Base-by-base conservation (phyloP, 1,140 invertebrate species). In the Drosophila repleta region DNA sequence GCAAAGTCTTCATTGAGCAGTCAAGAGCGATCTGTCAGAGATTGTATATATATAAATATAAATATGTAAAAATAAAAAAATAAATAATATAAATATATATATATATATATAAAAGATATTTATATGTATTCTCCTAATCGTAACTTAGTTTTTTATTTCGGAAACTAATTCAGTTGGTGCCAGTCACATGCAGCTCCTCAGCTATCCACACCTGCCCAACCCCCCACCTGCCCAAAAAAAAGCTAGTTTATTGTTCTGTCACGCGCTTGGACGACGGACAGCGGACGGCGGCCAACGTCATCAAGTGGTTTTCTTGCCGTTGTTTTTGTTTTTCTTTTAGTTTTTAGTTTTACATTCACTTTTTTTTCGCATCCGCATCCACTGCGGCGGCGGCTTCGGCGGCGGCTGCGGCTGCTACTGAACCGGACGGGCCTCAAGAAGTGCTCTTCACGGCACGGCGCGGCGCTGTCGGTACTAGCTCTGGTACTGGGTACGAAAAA, bases 371-470 rank as follows among this genome's bases (percentile, higher is more conserved):
- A 84, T 84, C 81, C 81, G 81, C 82, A 37, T 76, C 51, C 51
- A 24, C 37, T 17, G 71, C n/a, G n/a, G n/a, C n/a, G n/a, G n/a
- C n/a, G n/a, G n/a, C n/a, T n/a, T n/a, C n/a, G n/a, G n/a, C n/a
- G n/a, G n/a, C n/a, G n/a, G n/a, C n/a, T n/a, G n/a, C n/a, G n/a
- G n/a, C 29, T 29, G 29, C 29, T 29, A 29, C 29, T 8, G 32
- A 35, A 35, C 32, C 32, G 45, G 45, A 46, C 45, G 45, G 45
- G 75, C 67, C 69, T 83, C 69, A 85, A 84, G 77, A 84, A 84
- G 81, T 84, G 81, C 81, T 84, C 81, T 84, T 84, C 77, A 87
- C 64, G n/a, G n/a, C n/a, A n/a, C n/a, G n/a, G n/a, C n/a, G 4
- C 4, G 68, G 75, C 18, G 39, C 7, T 51, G 24, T 21, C 17